Base-by-base conservation (phyloP, 2,113 vertebrate genomes). In the Emydocephalus ijimae region DNA sequence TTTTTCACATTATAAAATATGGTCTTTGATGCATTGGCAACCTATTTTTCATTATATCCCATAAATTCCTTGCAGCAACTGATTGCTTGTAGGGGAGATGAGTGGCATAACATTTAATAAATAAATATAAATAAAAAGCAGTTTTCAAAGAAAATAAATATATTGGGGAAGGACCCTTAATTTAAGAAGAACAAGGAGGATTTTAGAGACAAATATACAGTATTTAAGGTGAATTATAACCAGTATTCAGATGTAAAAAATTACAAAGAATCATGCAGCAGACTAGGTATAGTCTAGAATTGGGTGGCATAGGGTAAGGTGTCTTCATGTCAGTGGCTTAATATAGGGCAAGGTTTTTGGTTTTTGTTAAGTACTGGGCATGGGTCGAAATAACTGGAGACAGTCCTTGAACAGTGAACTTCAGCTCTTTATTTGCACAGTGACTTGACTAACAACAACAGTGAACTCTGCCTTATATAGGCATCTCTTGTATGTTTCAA, bases 21-120 rank as follows among this genome's bases (percentile, higher is more conserved):
- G 91, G 91, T 94, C 94, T 96, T 95, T 92, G 94, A 52, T 95
- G 56, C 93, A 94, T 87, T 94, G 94, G 95, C 94, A 94, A 93
- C 94, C 94, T 94, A 95, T 96, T 96, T 55, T 39, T 81, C 20
- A 15, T 90, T 90, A 69, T 90, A 7, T 39, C 64, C 50, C 24
- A 85, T 55, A 52, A 81, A 90, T 81, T 55, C 50, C 50, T 90
- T 81, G n/a, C 9, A 15, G 48, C 29, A 43, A 50, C n/a, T 55
- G 64, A 90, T 55, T 90, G 50, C 90, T 57, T 57, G 56, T 57
- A 57, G 56, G 56, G 23, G 6, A 57, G 56, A 57, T 24, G 56
- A 57, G 21, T 57, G 50, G 50, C 56, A 57, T 57, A 57, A 57
- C 24, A 57, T 21, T 57, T 57, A 57, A 57, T 57, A 23, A 8